A percentile compares a stretch with the other conserved stretches of the same genome.
These are phyloP conservation scores for Drosophila falleni DNA, from an alignment of 2,888 invertebrate genomes.

Conservation along the genomic window DNA sequence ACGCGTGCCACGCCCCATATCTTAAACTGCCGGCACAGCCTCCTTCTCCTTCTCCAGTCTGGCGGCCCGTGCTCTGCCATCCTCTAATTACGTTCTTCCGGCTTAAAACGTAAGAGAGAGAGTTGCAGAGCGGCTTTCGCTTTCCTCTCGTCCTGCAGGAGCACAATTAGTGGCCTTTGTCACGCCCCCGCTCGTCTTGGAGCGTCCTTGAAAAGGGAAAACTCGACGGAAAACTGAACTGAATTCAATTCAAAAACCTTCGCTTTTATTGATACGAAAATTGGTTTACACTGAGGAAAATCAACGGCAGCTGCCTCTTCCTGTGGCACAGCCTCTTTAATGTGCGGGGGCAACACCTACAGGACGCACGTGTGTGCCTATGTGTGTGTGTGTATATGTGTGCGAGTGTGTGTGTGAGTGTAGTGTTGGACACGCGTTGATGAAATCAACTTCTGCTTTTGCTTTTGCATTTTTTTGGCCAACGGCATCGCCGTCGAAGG, in stretches of 20 bases:
- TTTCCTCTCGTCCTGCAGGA: slow-evolving; percentile 59
- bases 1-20: slow-evolving; percentile 63
- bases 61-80: slow-evolving; percentile 48
- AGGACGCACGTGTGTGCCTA: slow-evolving; percentile 58
- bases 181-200: slow-evolving; percentile 64
- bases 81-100: slow-evolving; percentile 79
- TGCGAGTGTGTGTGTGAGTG: slow-evolving; percentile 17
- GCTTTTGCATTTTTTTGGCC: slow-evolving; percentile 51
- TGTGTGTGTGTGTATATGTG: slow-evolving; percentile 13
- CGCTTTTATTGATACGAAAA: slow-evolving; percentile 79
- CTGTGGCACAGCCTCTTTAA: slow-evolving; percentile 18
- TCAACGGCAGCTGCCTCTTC: slow-evolving; percentile 64
- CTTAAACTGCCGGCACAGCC: slow-evolving; percentile 39
- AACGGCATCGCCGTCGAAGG: slow-evolving; percentile 50
- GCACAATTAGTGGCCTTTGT: slow-evolving; percentile 77
- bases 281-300: slow-evolving; percentile 74
- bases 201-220: slow-evolving; percentile 62
- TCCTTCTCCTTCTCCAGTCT: slow-evolving; percentile 18
- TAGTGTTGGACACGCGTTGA: slow-evolving; percentile 55
- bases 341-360: slow-evolving; percentile 72
- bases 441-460: slow-evolving; percentile 45
- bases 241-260: slow-evolving; percentile 68
- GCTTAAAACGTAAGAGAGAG: slow-evolving; percentile 46
- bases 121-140: slow-evolving; percentile 61
- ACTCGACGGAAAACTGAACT: slow-evolving; percentile 55